Evolutionary conservation across 2,797 vertebrate genomes (phyloP).

Genomic region (Schizopygopsis pylzovi): DNA sequence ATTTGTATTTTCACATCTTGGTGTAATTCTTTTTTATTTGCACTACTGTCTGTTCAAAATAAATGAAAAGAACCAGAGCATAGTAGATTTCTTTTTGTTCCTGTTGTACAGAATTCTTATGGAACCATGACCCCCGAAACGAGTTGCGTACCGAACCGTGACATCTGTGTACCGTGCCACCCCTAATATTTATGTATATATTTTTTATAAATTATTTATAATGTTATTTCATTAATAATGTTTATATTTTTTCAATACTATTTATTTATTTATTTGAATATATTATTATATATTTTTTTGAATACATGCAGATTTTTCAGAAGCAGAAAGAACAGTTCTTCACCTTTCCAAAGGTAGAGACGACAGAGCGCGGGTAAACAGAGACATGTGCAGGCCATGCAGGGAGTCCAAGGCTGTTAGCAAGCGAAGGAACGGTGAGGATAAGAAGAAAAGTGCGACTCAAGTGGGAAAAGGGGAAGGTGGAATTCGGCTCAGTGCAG

Average conservation of each 20-base stretch:
- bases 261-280: neutral
- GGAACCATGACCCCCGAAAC: too few species aligned
- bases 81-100: too few species aligned
- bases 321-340: neutral
- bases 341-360: neutral
- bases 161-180: too few species aligned
- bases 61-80: too few species aligned
- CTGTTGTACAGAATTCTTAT: too few species aligned
- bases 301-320: neutral
- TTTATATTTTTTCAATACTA: neutral
- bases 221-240: neutral
- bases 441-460: conserved; percentile 34
- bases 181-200: neutral
- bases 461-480: conserved; percentile 39
- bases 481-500: conserved; percentile 48
- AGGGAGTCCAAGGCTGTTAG: conserved; percentile 21
- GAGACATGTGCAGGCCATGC: conserved; percentile 19
- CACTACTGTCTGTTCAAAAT: too few species aligned
- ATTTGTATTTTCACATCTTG: too few species aligned
- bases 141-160: too few species aligned
- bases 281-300: neutral
- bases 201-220: neutral
- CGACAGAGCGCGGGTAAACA: neutral
- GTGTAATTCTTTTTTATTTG: too few species aligned
- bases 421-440: neutral